Evolutionary conservation across 2,888 invertebrate species (phyloP).

Genomic region (Epsilonema sp.): DNA sequence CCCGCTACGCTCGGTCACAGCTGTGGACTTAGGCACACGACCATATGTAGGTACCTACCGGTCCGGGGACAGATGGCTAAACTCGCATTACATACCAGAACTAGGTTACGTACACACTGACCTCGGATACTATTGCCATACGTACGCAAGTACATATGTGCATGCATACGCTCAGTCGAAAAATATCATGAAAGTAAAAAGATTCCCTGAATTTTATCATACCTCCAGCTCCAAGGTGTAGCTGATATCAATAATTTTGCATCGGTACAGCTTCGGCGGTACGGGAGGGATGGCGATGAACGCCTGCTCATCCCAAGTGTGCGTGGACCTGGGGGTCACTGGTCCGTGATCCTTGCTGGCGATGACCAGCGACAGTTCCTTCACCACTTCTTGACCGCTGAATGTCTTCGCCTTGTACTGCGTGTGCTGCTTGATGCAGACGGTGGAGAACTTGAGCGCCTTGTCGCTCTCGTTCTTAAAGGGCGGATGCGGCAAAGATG

Average conservation of each 20-base stretch:
- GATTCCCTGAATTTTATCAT: no score
- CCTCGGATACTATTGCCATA: no score
- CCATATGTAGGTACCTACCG: no score
- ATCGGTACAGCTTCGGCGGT: slow-evolving; percentile 21
- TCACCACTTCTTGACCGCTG: slow-evolving; percentile 22
- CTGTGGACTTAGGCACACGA: no score
- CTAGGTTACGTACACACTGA: no score
- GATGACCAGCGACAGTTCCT: slow-evolving; percentile 15
- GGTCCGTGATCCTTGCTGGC: slow-evolving; percentile 11
- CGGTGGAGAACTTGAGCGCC: slow-evolving; percentile 7
- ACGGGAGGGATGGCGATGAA: slow-evolving; percentile 21
- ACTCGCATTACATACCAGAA: no score
- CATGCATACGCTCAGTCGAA: no score
- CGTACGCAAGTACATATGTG: no score
- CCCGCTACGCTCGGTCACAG: no score
- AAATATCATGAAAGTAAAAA: no score
- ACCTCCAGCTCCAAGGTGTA: slow-evolving; percentile 24
- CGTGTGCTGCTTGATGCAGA: slow-evolving; percentile 13
- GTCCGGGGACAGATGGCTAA: no score
- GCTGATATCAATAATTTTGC: slow-evolving; percentile 21
- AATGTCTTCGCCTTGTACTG: slow-evolving; percentile 24
- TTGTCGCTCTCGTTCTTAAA: neutral
- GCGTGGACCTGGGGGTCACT: slow-evolving; percentile 11
- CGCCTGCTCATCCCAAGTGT: slow-evolving; percentile 13
- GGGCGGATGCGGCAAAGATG: slow-evolving; percentile 5